Conservation (phyloP, 2,797 vertebrate genomes). For the Acanthurus tractus region DNA sequence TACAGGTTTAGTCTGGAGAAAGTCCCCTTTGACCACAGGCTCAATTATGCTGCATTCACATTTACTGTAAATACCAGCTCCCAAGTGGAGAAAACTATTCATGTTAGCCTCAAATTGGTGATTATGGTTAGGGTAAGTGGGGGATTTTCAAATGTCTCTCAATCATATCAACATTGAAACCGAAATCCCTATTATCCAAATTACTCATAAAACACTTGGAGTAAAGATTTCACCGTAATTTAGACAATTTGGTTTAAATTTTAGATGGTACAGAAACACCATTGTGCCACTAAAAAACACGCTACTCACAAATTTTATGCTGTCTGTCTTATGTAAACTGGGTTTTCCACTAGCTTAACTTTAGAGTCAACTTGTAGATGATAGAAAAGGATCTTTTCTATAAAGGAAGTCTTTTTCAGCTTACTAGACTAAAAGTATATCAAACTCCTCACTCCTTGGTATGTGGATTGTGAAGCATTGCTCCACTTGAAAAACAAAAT, state of each 20-base stretch:
- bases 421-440: too few relatives aligned
- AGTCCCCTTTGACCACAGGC: conserved; percentile 39
- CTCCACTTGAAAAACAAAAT: too few relatives aligned
- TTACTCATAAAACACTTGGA: conserved; percentile 35
- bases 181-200: conserved; percentile 37
- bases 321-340: conserved; percentile 1
- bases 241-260: conserved; percentile 28
- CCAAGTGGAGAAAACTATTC: conserved; percentile 40
- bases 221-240: conserved; percentile 18
- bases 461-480: too few relatives aligned
- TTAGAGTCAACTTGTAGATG: conserved; percentile 66
- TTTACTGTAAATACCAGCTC: conserved; percentile 59
- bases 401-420: conserved; percentile 15
- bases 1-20: conserved; percentile 65
- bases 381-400: conserved; percentile 50
- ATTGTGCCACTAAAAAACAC: conserved; percentile 18
- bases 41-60: conserved; percentile 53
- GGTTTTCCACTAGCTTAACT: neutral
- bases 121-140: conserved; percentile 50
- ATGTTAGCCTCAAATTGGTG: conserved; percentile 25
- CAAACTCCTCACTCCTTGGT: too few relatives aligned
- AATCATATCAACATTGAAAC: conserved; percentile 43
- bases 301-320: neutral
- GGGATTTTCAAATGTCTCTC: conserved; percentile 45
- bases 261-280: conserved; percentile 30